Base-by-base conservation (phyloP, 2,797 vertebrate genomes). In the Rhabdomys pumilio region DNA sequence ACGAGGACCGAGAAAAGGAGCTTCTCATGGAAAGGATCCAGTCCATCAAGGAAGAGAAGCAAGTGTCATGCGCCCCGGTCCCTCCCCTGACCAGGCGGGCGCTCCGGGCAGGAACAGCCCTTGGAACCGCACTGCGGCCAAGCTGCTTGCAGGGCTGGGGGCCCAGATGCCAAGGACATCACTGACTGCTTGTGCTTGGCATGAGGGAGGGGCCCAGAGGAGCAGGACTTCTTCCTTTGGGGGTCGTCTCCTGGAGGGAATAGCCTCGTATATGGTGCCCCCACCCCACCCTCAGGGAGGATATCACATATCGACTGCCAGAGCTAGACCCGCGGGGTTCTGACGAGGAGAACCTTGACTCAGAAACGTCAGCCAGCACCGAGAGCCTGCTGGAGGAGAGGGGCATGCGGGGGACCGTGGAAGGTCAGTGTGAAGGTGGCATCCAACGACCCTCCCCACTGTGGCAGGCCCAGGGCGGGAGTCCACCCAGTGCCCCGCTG, bases 1-100 rank as follows among this genome's bases (percentile, higher is more conserved):
- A 98, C 0, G 99, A 99, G 31, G 99, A 99, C 50, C 97, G 98
- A 0, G 99, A 99, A 69, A 99, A 99, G 98, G 99, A 99, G 98
- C 99, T 99, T 93, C 98, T 99, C 97, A 98, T 99, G 0, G 99
- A 99, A 61, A 99, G 99, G 75, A 99, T 99, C 95, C 99, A 99
- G 98, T 99, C 99, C 53, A 99, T 99, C 97, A 99, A 99, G 97
- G 99, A 99, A 98, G 99, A 99, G 94, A 99, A 99, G 99, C 99
- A 98, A 98, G 99, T 97, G 24, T 22, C 83, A 41, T 65, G 59
- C 0, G 0, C 15, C 67, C 59, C 26, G 7, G 57, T 4, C 4
- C 41, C 29, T 4, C 38, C 61, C 20, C 4, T 26, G 20, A 53
- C 63, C 34, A 4, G 26, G 53, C 24, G 31, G 8, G 41, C 1